A percentile compares a stretch with the other conserved stretches of the same genome.
Conservation (phyloP, 2,888 invertebrate genomes). For the Nipponacmea schrenckii region DNA sequence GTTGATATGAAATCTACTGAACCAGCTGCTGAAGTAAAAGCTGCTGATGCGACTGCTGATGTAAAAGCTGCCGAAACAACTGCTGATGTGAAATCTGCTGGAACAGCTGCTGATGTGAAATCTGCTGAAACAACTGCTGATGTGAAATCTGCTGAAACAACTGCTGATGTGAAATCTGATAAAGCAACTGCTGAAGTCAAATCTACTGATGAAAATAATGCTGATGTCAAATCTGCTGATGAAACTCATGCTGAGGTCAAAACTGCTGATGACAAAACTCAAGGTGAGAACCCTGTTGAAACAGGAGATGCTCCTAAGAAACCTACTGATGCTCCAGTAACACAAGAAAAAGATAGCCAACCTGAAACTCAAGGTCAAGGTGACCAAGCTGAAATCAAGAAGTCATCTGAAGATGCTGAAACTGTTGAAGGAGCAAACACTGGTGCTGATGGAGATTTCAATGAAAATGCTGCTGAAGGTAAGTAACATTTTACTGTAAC, state of each 20-base stretch:
- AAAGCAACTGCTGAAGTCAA: conserved; percentile 7
- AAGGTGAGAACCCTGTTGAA: background rate
- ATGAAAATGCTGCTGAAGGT: background rate
- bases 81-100: conserved; percentile 17
- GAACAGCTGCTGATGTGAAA: conserved; percentile 10
- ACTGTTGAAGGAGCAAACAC: background rate
- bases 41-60: background rate
- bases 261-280: conserved; percentile 6
- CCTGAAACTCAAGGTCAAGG: background rate
- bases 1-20: conserved; percentile 10
- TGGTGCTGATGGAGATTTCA: background rate
- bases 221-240: conserved; percentile 7
- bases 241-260: conserved; percentile 9
- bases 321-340: background rate
- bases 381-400: conserved; percentile 2
- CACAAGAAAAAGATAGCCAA: background rate
- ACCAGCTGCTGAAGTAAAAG: conserved; percentile 1
- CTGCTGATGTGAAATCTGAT: conserved; percentile 9
- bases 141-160: conserved; percentile 8
- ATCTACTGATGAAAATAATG: conserved; percentile 17
- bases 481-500: no score
- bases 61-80: background rate
- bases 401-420: conserved; percentile 3
- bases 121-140: background rate
- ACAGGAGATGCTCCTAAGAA: background rate